Evolutionary conservation across 2,113 vertebrate genomes (phyloP), one percentile per base, ranked within the genome.

Genomic region (Ibidorhyncha struthersii): DNA sequence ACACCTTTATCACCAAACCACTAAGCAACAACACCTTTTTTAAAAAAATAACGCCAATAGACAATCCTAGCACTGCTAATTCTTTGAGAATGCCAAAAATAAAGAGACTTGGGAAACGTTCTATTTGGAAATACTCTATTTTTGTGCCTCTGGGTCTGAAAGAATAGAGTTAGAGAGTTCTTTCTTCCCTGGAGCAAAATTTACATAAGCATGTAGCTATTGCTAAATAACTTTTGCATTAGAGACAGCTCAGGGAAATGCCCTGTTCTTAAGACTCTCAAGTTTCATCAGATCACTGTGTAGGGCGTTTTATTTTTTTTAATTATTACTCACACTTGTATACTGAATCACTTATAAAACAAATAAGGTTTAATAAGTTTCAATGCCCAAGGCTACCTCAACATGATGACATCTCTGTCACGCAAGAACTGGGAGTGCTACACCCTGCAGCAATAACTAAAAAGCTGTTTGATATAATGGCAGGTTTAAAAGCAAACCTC

Each of bases 321-420:
- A 97, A 95, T 96, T 95, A 97, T 97, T 97, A 97, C 96, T 97
- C 97, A 97, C 91, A 97, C 96, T 97, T 97, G 96, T 96, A 96
- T 96, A 96, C 93, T 97, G 95, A 96, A 96, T 97, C 95, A 96
- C 96, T 97, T 97, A 97, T 98, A 97, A 97, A 97, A 96, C 95
- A 98, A 98, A 96, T 96, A 97, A 93, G 96, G 93, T 98, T 97
- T 97, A 97, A 96, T 98, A 97, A 97, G 98, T 98, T 97, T 97
- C 95, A 96, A 36, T 93, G 96, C 97, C 95, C 93, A 94, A 95
- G 97, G 97, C 97, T 97, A 98, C 96, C 94, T 94, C 93, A 96
- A 97, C 92, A 94, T 97, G 96, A 98, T 96, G 97, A 98, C 98
- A 98, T 97, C 93, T 93, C 95, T 97, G 97, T 97, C 98, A 98